Percentiles rank a stretch among this genome's conserved stretches.
phyloP scores from a whole-genome alignment of 2,797 vertebrate genomes.

The Falco peregrinus region DNA sequence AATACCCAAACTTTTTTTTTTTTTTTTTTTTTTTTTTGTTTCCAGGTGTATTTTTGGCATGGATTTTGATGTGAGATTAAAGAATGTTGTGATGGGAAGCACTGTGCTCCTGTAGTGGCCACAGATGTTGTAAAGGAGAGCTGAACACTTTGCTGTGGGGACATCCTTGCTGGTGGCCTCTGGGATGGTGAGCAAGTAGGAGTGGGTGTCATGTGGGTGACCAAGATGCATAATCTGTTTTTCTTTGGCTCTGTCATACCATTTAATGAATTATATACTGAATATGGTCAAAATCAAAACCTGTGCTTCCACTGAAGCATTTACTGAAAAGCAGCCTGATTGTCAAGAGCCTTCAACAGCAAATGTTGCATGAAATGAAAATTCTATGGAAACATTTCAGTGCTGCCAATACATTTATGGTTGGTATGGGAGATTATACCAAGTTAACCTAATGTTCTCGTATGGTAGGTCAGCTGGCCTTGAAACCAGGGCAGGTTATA shows the following conservation, averaged over 20 bases:
- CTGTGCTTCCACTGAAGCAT: neutral
- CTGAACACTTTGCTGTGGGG: neutral
- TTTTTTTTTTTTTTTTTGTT: neutral
- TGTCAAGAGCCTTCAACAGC: neutral
- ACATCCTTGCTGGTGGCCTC: neutral
- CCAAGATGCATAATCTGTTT: neutral
- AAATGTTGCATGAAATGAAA: neutral
- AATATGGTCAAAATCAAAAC: neutral
- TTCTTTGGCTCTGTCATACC: neutral
- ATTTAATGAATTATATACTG: neutral
- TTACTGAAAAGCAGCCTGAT: neutral
- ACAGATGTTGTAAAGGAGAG: neutral
- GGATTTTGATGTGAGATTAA: neutral
- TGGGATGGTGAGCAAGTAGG: neutral
- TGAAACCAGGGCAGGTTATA: neutral
- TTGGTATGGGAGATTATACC: neutral
- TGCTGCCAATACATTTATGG: neutral
- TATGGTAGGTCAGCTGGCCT: neutral
- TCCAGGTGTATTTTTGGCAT: neutral
- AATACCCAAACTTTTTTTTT: neutral
- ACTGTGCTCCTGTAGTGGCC: neutral
- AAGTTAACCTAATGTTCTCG: neutral
- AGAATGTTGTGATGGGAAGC: neutral
- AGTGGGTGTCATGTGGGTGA: neutral
- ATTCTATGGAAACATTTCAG: neutral